Evolutionary conservation across 2,888 invertebrate species (phyloP).

Genomic region (Plagodis dolabraria): DNA sequence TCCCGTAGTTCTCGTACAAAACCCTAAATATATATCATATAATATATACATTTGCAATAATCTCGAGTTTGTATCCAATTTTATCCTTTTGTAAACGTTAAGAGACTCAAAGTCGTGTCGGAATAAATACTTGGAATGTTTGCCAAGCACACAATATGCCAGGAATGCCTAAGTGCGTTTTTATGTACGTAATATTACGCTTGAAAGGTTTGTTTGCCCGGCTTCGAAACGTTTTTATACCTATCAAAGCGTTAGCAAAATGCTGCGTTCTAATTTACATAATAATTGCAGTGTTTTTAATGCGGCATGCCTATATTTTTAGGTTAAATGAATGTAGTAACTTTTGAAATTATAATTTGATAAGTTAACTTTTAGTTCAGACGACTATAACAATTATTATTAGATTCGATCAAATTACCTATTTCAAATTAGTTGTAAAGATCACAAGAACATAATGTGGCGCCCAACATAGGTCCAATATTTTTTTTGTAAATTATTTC

Average conservation of each 20-base stretch:
- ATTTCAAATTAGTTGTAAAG: no score
- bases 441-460: no score
- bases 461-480: no score
- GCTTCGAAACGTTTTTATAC: constrained; percentile 48
- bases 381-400: no score
- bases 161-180: constrained; percentile 46
- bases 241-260: constrained; percentile 46
- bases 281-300: constrained; percentile 27
- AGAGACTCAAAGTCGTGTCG: constrained; percentile 33
- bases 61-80: constrained; percentile 18
- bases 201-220: constrained; percentile 52
- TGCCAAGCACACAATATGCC: constrained; percentile 35
- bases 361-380: no score
- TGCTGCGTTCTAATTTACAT: constrained; percentile 23
- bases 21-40: no score
- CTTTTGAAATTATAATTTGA: no score
- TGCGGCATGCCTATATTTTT: constrained; percentile 11
- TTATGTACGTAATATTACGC: constrained; percentile 48
- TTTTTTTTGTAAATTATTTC: no score
- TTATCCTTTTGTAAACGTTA: constrained; percentile 29
- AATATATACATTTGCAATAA: not conserved
- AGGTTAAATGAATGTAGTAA: not conserved
- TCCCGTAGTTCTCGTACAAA: no score
- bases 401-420: no score
- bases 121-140: constrained; percentile 39